Conservation (phyloP, 2,797 vertebrate genomes). For the Takifugu ocellatus region DNA sequence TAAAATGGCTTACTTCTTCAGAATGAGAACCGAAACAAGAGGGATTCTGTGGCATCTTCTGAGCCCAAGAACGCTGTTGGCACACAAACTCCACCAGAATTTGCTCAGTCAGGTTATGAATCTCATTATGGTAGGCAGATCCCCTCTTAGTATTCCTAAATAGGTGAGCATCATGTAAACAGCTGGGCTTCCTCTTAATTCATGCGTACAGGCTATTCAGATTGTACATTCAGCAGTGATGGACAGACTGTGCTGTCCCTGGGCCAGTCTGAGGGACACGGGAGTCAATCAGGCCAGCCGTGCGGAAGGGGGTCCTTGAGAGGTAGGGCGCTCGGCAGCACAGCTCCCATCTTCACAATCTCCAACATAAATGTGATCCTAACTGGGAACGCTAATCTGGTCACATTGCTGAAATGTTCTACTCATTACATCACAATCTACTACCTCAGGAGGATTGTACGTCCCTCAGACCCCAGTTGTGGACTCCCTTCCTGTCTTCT, state of each 20-base stretch:
- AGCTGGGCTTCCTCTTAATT: background rate
- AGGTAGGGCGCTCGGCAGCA: constrained; percentile 83
- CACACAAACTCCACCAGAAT: constrained; percentile 91
- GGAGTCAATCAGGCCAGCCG: constrained; percentile 76
- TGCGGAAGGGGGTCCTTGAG: constrained; percentile 81
- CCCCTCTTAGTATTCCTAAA: background rate
- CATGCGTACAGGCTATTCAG: constrained; percentile 73
- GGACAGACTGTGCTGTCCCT: constrained; percentile 82
- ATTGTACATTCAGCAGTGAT: constrained; percentile 78
- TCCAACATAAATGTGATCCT: background rate
- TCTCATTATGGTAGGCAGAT: constrained; percentile 74
- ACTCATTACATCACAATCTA: constrained; percentile 58
- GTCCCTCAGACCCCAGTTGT: constrained; percentile 76
- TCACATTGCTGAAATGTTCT: background rate
- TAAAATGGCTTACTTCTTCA: constrained; percentile 78
- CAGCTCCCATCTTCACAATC: constrained; percentile 68
- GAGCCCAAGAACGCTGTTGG: constrained; percentile 82
- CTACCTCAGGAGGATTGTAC: constrained; percentile 77
- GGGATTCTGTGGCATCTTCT: constrained; percentile 65
- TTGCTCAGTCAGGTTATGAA: constrained; percentile 80
- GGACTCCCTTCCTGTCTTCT: constrained; percentile 79
- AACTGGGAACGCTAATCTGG: background rate
- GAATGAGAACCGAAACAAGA: constrained; percentile 81
- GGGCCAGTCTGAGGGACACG: constrained; percentile 64
- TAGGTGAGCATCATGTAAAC: background rate